A percentile compares a stretch with the other conserved stretches of the same genome.
Conservation (phyloP, 1,140 invertebrate species). For the Tetramorium parvispinum region DNA sequence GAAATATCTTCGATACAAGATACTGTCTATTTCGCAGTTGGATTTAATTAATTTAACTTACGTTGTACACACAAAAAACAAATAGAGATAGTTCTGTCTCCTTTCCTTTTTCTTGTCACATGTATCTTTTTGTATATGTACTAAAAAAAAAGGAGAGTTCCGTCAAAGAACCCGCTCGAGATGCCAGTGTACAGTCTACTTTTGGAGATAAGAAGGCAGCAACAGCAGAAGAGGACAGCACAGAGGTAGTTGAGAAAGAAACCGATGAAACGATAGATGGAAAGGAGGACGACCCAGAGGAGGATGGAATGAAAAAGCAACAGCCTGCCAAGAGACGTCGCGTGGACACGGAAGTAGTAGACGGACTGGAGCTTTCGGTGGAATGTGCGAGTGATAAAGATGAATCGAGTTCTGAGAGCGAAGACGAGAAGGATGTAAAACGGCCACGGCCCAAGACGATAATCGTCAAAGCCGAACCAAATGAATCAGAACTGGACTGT, state of each 20-base stretch:
- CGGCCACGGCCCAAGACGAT: slow-evolving; percentile 80
- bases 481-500: slow-evolving; percentile 82
- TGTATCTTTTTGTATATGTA: not conserved
- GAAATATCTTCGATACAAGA: not conserved
- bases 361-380: slow-evolving; percentile 82
- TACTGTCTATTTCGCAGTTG: not conserved
- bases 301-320: slow-evolving; percentile 45
- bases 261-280: slow-evolving; percentile 8
- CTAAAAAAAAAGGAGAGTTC: not conserved
- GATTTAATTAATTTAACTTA: not conserved
- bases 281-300: not conserved
- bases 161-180: not conserved
- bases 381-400: slow-evolving; percentile 84
- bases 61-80: too few relatives aligned
- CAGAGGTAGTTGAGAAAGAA: not conserved
- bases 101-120: too few relatives aligned
- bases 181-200: too few relatives aligned
- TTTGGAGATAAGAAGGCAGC: not conserved
- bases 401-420: slow-evolving; percentile 77
- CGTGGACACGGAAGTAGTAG: slow-evolving; percentile 77
- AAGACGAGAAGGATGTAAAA: slow-evolving; percentile 72
- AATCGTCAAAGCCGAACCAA: slow-evolving; percentile 81
- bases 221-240: not conserved
- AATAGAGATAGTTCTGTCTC: too few relatives aligned
- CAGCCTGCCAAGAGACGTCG: slow-evolving; percentile 2